These are phyloP conservation scores for Peromyscus attwateri DNA, from an alignment of 2,797 vertebrate species.

Conservation along the genomic window DNA sequence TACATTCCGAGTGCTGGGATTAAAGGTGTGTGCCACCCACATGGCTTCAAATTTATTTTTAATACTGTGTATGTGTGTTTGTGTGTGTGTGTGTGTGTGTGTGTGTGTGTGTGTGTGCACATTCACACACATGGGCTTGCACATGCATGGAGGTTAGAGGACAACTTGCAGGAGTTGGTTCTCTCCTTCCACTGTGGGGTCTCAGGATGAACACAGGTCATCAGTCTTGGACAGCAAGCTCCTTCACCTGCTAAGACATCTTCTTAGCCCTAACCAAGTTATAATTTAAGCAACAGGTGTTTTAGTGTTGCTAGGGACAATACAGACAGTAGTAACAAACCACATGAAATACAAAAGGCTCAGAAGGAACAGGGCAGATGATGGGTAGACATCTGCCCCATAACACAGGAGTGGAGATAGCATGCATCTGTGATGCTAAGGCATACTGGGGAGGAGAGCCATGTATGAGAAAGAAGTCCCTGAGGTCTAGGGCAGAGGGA, in stretches of 20 bases:
- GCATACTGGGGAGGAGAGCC: neutral
- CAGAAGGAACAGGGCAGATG: neutral
- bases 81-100: too few species aligned
- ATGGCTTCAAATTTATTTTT: neutral
- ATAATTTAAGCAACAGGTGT: neutral
- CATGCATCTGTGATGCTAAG: neutral
- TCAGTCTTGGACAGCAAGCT: too few species aligned
- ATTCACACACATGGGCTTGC: neutral
- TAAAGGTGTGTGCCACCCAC: too few species aligned
- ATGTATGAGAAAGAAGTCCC: rapidly evolving
- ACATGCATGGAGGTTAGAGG: neutral
- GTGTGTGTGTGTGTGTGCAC: too few species aligned
- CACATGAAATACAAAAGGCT: neutral
- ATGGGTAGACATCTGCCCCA: rapidly evolving
- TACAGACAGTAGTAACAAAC: neutral
- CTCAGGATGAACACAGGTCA: neutral
- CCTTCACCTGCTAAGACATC: neutral
- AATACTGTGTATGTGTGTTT: neutral
- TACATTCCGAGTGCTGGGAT: too few species aligned
- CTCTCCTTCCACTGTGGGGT: neutral
- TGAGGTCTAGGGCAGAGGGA: neutral
- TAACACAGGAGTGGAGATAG: rapidly evolving
- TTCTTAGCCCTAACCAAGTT: neutral
- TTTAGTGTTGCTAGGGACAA: neutral
- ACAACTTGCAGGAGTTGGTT: neutral